These are phyloP conservation scores for Drosophila kuntzei DNA, from an alignment of 2,888 invertebrate species.

Conservation along the genomic window DNA sequence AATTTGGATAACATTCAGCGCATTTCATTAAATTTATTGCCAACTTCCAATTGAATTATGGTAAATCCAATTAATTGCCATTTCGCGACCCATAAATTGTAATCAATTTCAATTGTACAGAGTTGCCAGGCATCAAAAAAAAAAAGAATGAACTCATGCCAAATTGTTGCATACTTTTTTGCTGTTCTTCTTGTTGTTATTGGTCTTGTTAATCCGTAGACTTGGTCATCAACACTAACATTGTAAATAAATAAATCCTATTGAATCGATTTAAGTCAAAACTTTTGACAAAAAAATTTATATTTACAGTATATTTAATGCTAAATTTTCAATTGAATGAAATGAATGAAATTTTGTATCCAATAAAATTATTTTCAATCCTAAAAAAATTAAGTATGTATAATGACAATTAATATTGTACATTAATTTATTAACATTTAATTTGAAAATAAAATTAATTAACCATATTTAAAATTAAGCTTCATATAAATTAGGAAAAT, in stretches of 20 bases:
- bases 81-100: conserved; percentile 63
- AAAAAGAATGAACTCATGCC: conserved; percentile 1
- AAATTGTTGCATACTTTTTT: conserved; percentile 27
- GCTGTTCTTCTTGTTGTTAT: not conserved
- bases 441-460: not conserved
- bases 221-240: conserved; percentile 2
- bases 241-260: conserved; percentile 7
- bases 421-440: not conserved
- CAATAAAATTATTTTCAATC: no score
- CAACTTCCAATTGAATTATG: conserved; percentile 66
- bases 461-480: not conserved
- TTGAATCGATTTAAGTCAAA: not conserved
- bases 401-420: not conserved
- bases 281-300: no score
- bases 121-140: conserved; percentile 6
- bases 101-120: conserved; percentile 61
- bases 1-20: conserved; percentile 57
- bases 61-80: conserved; percentile 64
- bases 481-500: not conserved
- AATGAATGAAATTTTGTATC: no score
- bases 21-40: conserved; percentile 63
- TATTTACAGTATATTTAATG: not conserved
- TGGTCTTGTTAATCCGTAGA: not conserved
- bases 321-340: no score
- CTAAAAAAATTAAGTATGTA: no score